Evolutionary conservation across 1,140 invertebrate species (phyloP), one percentile per base, ranked within the genome.

Genomic region (Drosophila ogumai): DNA sequence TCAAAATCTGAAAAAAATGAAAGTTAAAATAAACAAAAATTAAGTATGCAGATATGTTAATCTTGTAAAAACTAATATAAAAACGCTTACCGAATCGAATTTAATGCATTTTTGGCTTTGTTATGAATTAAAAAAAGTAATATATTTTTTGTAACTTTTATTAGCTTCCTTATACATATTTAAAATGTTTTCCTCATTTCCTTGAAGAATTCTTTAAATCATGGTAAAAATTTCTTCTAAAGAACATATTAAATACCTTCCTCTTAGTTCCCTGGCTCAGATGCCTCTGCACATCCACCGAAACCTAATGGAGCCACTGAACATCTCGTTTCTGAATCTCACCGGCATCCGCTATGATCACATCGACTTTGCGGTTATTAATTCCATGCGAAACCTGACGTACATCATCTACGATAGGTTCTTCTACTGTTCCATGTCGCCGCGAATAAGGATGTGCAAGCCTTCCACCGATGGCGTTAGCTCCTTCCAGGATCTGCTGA

Each of bases 391-490:
- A 0, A 93, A 93, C 9, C 87, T 96, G n/a, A 91, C 94, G 52
- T 94, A 93, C 58, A 92, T 95, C 85, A 94, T 96, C 75, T 96
- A 96, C 73, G 94, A 95, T 77, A 95, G 94, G 52, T 97, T 96
- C 84, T 93, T 95, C 61, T 96, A 95, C 85, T 97, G 96, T 76
- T 93, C 93, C 1, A 96, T 95, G 80, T 95, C 94, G 6, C 94
- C 95, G 1, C 93, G 93, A 41, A 94, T 96, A 2, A 82, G 93
- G 41, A 93, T 94, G 63, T 97, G 96, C 82, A 92, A 92, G 57
- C 96, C 96, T 2, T 93, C 93, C 17, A 95, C 94, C 4, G 96
- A 97, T 90, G 96, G 96, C 19, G 93, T 96, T 2, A 96, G 96
- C 2, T 96, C 96, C 17, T 92, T 94, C n/a, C 92, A 94, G 34